These are phyloP conservation scores for Armadillidium nasatum DNA, from an alignment of 1,140 invertebrate species.

Conservation along the genomic window DNA sequence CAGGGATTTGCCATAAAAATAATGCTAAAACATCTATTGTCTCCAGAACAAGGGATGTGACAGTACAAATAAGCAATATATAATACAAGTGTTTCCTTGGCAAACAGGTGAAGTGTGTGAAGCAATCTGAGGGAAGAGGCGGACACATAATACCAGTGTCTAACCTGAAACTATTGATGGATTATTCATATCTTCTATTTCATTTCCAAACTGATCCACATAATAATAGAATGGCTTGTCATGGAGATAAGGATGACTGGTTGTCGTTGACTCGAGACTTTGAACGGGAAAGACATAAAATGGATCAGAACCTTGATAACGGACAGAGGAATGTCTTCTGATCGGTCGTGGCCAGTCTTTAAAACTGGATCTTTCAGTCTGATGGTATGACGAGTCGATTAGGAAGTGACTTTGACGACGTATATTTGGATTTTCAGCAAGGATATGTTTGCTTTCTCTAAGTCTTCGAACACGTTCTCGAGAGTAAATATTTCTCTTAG, in stretches of 20 bases:
- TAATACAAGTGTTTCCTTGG: too few species aligned
- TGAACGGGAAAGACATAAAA: neutral
- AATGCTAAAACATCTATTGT: too few species aligned
- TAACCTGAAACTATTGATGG: neutral
- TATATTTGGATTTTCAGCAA: too few species aligned
- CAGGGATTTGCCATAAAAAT: too few species aligned
- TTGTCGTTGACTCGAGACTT: neutral
- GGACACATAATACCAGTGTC: neutral
- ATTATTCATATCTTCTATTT: neutral
- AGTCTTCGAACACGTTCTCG: too few species aligned
- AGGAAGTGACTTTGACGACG: too few species aligned
- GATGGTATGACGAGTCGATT: too few species aligned
- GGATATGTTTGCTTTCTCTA: too few species aligned
- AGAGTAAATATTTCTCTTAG: neutral
- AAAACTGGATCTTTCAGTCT: neutral
- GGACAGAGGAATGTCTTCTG: neutral
- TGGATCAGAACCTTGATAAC: neutral
- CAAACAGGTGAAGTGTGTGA: too few species aligned
- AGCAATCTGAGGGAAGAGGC: too few species aligned
- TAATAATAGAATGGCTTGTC: neutral
- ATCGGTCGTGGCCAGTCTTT: neutral
- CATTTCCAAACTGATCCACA: neutral
- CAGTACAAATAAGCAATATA: too few species aligned
- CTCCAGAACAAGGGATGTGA: too few species aligned
- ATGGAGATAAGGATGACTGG: slow-evolving; percentile 6